Conservation (phyloP, 2,113 vertebrate genomes). For the Rhombomys opimus region DNA sequence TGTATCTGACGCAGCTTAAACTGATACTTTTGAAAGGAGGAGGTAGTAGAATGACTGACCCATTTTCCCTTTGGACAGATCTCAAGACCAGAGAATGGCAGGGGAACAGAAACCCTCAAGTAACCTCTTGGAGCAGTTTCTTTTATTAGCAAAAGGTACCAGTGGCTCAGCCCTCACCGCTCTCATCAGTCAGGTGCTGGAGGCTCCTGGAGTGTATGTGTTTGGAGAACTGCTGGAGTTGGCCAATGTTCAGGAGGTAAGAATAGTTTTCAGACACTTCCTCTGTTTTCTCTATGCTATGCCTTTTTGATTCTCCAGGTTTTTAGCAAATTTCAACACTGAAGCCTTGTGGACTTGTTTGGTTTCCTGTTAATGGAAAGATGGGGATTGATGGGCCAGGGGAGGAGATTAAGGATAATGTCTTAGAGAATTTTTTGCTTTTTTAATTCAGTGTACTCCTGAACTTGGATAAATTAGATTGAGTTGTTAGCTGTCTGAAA, state of each 20-base stretch:
- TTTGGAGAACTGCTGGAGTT: conserved; percentile 91
- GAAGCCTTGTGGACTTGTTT: neutral
- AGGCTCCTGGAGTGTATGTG: conserved; percentile 92
- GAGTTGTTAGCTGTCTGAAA: conserved; percentile 6
- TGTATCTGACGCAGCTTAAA: neutral
- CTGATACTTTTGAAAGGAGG: conserved; percentile 18
- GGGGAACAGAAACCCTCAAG: conserved; percentile 90
- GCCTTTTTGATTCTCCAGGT: neutral
- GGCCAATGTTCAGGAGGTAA: conserved; percentile 91
- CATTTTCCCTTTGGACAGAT: conserved; percentile 82
- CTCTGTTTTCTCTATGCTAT: neutral
- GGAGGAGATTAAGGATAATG: neutral
- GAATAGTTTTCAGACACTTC: conserved; percentile 37
- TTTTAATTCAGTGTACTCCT: conserved; percentile 8
- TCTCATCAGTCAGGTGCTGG: conserved; percentile 91
- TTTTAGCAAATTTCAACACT: neutral
- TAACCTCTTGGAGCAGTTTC: conserved; percentile 91
- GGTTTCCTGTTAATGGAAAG: neutral
- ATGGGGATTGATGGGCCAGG: neutral
- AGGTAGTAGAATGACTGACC: conserved; percentile 50
- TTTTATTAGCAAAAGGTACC: conserved; percentile 90
- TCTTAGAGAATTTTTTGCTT: neutral
- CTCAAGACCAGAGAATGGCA: conserved; percentile 89
- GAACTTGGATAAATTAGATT: neutral
- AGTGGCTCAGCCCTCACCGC: conserved; percentile 90